Evolutionary conservation across 2,113 vertebrate species (phyloP).

Genomic region (Mus musculus): GRCm39 chr7:119643501-119644000

Average conservation of each 20-base stretch:
- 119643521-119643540: constrained; percentile 36
- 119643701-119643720: background rate
- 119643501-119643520: background rate
- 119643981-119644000: background rate
- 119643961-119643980: background rate
- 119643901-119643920: background rate
- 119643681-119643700: background rate
- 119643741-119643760: background rate
- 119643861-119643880: background rate
- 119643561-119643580: background rate
- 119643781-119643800: background rate
- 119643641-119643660: constrained; percentile 40
- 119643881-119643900: background rate
- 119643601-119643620: background rate
- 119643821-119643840: background rate
- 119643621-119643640: constrained; percentile 41
- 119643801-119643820: background rate
- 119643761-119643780: background rate
- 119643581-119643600: background rate
- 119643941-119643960: background rate
- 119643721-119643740: background rate
- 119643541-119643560: constrained; percentile 11
- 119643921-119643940: background rate
- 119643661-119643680: constrained; percentile 27
- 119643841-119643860: background rate